A percentile compares a stretch with the other conserved stretches of the same genome.
Conservation (phyloP, 2,797 vertebrate genomes). For the Moxostoma hubbsi region DNA sequence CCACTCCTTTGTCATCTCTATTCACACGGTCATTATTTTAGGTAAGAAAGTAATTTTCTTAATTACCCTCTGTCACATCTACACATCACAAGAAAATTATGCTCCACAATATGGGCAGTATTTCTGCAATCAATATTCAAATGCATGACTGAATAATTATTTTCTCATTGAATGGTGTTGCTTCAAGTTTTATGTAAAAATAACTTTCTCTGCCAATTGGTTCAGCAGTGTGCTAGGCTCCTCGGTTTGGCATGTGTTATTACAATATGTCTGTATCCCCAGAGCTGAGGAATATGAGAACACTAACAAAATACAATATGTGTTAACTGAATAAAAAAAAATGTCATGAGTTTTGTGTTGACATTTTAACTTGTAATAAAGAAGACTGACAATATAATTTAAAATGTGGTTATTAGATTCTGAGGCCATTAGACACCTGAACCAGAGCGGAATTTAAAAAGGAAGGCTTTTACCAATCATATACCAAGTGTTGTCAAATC, state of each 20-base stretch:
- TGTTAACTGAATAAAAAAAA: neutral
- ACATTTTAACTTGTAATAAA: slow-evolving; percentile 15
- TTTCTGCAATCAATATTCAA: slow-evolving; percentile 34
- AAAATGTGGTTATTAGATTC: neutral
- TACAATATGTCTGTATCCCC: no score
- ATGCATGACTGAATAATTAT: slow-evolving; percentile 6
- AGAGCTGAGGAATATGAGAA: no score
- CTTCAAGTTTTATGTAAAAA: neutral
- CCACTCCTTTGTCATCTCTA: slow-evolving; percentile 21
- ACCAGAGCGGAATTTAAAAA: slow-evolving; percentile 6
- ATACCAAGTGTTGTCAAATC: neutral
- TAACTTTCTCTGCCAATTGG: neutral
- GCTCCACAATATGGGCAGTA: slow-evolving; percentile 12
- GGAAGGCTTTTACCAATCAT: neutral
- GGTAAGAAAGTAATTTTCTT: slow-evolving; percentile 37
- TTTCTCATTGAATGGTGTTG: slow-evolving; percentile 1
- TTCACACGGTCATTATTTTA: slow-evolving; percentile 40
- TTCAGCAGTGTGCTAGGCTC: neutral
- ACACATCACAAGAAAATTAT: slow-evolving; percentile 12
- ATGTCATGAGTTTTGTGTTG: neutral
- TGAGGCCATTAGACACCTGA: neutral
- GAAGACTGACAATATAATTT: neutral
- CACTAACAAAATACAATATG: neutral
- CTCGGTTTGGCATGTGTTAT: neutral
- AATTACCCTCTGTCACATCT: slow-evolving; percentile 48